Evolutionary conservation across 1,140 invertebrate species (phyloP).

Genomic region (Aphidius ervi): DNA sequence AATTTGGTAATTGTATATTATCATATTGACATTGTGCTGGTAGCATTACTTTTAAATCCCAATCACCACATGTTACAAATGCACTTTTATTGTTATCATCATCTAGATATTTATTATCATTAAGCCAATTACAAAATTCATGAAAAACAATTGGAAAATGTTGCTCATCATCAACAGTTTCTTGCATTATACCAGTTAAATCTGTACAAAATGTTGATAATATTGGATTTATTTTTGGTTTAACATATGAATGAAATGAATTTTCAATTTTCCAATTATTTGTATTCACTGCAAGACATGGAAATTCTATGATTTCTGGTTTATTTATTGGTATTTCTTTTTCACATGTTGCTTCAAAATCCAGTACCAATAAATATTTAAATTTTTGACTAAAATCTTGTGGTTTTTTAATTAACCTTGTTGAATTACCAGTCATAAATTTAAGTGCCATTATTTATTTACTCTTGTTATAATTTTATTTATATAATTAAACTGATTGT

Average conservation of each 20-base stretch:
- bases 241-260: slow-evolving; percentile 61
- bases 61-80: slow-evolving; percentile 64
- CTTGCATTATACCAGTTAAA: slow-evolving; percentile 54
- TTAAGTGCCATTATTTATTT: slow-evolving; percentile 3
- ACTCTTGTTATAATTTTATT: too few relatives aligned
- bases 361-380: slow-evolving; percentile 57
- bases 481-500: too few relatives aligned
- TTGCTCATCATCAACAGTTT: slow-evolving; percentile 40
- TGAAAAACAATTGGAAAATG: slow-evolving; percentile 43
- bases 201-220: slow-evolving; percentile 60
- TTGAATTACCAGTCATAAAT: not conserved
- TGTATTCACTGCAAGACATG: slow-evolving; percentile 58
- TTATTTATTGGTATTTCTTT: slow-evolving; percentile 28
- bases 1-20: slow-evolving; percentile 46
- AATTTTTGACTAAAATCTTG: slow-evolving; percentile 37
- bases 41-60: slow-evolving; percentile 62
- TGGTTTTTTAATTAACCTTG: not conserved
- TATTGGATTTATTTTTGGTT: slow-evolving; percentile 52
- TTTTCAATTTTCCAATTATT: slow-evolving; percentile 54
- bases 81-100: slow-evolving; percentile 32
- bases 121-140: slow-evolving; percentile 44
- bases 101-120: slow-evolving; percentile 35
- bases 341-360: slow-evolving; percentile 64
- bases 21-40: slow-evolving; percentile 55
- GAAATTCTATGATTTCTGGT: slow-evolving; percentile 68